These are phyloP conservation scores for Gadopsis bispinosus DNA, from an alignment of 2,797 vertebrate genomes.

Conservation along the genomic window DNA sequence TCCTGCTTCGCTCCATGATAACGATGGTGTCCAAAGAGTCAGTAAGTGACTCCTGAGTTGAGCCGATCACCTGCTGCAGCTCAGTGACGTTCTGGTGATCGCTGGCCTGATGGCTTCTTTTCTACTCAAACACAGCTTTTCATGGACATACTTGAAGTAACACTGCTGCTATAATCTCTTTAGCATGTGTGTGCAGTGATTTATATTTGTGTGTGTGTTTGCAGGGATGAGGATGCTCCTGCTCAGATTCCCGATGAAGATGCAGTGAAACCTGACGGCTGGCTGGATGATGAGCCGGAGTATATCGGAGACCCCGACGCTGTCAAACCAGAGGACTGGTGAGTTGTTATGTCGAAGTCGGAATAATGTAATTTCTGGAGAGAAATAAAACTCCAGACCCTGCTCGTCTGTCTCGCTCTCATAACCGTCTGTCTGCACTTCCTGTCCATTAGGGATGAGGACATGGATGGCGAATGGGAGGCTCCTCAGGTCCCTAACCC, in stretches of 20 bases:
- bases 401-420: background rate
- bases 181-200: background rate
- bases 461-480: constrained; percentile 99
- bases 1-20: too few species aligned
- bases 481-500: constrained; percentile 97
- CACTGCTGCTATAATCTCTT: too few species aligned
- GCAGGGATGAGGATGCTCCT: constrained; percentile 97
- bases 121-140: too few species aligned
- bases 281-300: constrained; percentile 95
- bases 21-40: too few species aligned
- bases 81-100: too few species aligned
- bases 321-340: constrained; percentile 98
- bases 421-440: background rate
- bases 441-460: constrained; percentile 90
- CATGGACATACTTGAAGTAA: too few species aligned
- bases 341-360: background rate
- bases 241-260: constrained; percentile 93
- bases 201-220: background rate
- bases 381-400: background rate
- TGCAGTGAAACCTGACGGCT: constrained; percentile 95
- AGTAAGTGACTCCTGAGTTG: too few species aligned
- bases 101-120: too few species aligned
- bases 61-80: too few species aligned
- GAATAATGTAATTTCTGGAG: too few species aligned
- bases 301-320: constrained; percentile 95